Evolutionary conservation across 2,113 vertebrate species (phyloP).

Genomic region (Malurus cyaneus): DNA sequence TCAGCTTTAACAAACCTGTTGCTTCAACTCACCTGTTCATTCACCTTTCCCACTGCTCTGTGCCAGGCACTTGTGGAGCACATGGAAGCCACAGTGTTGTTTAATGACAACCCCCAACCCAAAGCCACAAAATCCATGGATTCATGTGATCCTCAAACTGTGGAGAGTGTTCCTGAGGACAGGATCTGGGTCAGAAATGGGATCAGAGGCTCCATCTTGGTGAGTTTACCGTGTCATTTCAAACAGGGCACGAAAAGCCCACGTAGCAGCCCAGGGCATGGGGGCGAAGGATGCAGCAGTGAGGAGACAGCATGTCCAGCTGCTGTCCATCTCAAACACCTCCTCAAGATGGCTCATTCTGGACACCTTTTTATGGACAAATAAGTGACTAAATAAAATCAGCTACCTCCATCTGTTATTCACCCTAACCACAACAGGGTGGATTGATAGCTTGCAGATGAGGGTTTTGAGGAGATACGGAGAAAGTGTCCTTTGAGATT

Average conservation of each 20-base stretch:
- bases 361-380: background rate
- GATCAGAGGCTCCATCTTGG: background rate
- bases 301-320: fast-evolving
- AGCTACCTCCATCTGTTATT: background rate
- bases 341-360: background rate
- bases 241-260: background rate
- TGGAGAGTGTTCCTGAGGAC: background rate
- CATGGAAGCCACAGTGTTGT: background rate
- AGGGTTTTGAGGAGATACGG: conserved; percentile 11
- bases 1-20: background rate
- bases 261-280: fast-evolving
- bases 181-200: background rate
- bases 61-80: background rate
- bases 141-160: background rate
- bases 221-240: background rate
- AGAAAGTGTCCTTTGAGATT: conserved; percentile 31
- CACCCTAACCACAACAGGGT: background rate
- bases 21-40: background rate
- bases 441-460: conserved; percentile 14
- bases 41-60: background rate
- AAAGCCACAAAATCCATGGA: background rate
- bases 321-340: background rate
- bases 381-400: conserved; percentile 18
- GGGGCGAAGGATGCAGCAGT: fast-evolving
- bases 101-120: background rate